Evolutionary conservation across 1,140 invertebrate genomes (phyloP).

Genomic region (Brachionus rotundiformis): DNA sequence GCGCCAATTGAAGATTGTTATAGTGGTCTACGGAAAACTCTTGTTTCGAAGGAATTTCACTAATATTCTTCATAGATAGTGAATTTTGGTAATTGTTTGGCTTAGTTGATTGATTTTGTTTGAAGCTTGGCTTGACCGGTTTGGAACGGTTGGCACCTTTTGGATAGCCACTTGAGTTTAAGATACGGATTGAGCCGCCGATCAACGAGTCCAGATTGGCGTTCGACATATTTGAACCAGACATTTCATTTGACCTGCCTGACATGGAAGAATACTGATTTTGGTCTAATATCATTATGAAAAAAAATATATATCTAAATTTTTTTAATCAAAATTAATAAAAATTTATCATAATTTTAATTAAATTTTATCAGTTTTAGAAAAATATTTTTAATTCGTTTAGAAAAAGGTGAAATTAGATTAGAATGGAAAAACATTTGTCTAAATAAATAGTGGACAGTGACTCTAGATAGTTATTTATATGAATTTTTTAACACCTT

Average conservation of each 20-base stretch:
- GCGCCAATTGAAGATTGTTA: constrained; percentile 48
- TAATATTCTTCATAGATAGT: constrained; percentile 36
- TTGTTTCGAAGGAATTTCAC: neutral
- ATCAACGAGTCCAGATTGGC: constrained; percentile 26
- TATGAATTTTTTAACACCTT: neutral
- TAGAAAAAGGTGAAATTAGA: too few species aligned
- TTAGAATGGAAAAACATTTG: neutral
- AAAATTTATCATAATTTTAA: too few species aligned
- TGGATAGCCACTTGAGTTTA: neutral
- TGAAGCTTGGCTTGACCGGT: constrained; percentile 20
- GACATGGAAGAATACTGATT: constrained; percentile 8
- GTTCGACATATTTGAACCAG: neutral
- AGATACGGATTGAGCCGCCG: constrained; percentile 4
- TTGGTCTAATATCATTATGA: neutral
- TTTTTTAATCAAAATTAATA: neutral
- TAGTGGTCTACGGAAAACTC: neutral
- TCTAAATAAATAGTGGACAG: neutral
- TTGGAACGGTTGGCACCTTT: neutral
- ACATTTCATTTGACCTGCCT: neutral
- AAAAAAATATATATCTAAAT: neutral
- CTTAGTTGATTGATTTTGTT: neutral
- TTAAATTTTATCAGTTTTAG: too few species aligned
- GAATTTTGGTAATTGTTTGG: constrained; percentile 26
- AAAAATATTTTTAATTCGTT: too few species aligned
- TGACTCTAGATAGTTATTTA: neutral